Conservation (phyloP, 2,888 invertebrate genomes). For the Acronicta leporina region DNA sequence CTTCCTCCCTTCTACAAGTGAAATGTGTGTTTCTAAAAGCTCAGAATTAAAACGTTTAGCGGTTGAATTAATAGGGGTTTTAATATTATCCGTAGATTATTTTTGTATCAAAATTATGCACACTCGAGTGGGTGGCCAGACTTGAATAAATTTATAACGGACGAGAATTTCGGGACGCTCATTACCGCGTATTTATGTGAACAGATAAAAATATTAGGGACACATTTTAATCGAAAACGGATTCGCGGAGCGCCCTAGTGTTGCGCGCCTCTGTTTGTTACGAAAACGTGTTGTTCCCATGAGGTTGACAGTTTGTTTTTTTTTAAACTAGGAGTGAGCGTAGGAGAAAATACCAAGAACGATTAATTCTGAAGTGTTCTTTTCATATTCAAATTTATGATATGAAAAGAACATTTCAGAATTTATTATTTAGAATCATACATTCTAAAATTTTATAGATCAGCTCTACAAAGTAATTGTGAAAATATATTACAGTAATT, state of each 20-base stretch:
- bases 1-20: conserved; percentile 46
- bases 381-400: too few relatives aligned
- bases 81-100: conserved; percentile 83
- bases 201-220: conserved; percentile 89
- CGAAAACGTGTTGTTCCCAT: conserved; percentile 15
- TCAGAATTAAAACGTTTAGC: conserved; percentile 60
- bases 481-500: too few relatives aligned
- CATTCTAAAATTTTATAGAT: too few relatives aligned
- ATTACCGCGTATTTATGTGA: conserved; percentile 88
- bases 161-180: conserved; percentile 85
- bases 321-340: too few relatives aligned
- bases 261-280: conserved; percentile 36
- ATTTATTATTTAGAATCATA: too few relatives aligned
- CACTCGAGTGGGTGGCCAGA: conserved; percentile 82
- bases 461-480: too few relatives aligned
- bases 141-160: conserved; percentile 86
- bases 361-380: too few relatives aligned
- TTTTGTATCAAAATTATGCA: conserved; percentile 88
- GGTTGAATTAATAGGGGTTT: conserved; percentile 79
- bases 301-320: neutral
- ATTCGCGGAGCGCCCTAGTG: conserved; percentile 64
- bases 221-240: conserved; percentile 86
- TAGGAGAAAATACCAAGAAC: too few relatives aligned
- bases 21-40: conserved; percentile 53
- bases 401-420: too few relatives aligned